A percentile compares a stretch with the other conserved stretches of the same genome.
These are phyloP conservation scores for Poecile montanus DNA, from an alignment of 2,797 vertebrate genomes.

Conservation along the genomic window DNA sequence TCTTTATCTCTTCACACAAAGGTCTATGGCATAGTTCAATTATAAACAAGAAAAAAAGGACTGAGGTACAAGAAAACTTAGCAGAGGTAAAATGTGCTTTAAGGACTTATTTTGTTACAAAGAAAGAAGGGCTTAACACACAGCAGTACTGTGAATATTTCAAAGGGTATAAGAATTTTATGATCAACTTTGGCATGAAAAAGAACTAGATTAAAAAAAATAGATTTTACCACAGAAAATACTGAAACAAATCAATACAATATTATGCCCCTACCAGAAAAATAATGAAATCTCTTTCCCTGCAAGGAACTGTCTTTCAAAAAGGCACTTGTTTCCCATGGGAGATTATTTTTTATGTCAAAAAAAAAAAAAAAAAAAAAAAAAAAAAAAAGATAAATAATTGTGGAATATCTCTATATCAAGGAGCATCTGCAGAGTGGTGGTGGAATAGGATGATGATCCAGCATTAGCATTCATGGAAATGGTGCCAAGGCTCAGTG, in stretches of 20 bases:
- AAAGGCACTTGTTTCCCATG: background rate
- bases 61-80: background rate
- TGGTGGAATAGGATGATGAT: background rate
- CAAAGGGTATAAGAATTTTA: background rate
- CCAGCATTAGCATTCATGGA: rapidly evolving
- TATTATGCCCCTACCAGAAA: background rate
- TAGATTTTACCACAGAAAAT: background rate
- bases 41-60: background rate
- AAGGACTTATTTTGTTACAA: background rate
- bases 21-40: background rate
- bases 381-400: rapidly evolving
- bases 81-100: background rate
- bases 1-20: background rate
- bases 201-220: background rate
- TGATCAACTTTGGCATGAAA: background rate
- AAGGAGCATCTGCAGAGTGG: rapidly evolving
- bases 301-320: background rate
- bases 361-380: background rate
- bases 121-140: background rate
- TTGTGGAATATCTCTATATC: background rate
- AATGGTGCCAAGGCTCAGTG: background rate
- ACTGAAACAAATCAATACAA: background rate
- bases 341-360: background rate
- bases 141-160: background rate
- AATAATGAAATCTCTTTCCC: background rate